A percentile compares a stretch with the other conserved stretches of the same genome.
These are phyloP conservation scores for Passer domesticus DNA, from an alignment of 2,113 vertebrate species.

Conservation along the genomic window DNA sequence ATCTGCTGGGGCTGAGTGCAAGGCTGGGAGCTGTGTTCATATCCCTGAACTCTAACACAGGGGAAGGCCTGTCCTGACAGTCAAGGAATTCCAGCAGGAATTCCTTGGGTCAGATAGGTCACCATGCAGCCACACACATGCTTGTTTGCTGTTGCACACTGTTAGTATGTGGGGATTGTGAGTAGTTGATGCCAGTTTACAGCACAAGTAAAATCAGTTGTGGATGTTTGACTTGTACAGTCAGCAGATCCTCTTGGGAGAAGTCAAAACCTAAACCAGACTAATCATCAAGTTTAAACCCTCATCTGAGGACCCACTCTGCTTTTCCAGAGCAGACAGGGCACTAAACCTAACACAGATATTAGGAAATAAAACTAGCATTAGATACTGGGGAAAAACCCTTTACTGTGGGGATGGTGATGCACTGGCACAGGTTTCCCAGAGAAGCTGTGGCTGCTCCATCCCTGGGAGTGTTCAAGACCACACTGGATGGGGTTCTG, in stretches of 20 bases:
- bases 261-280: background rate
- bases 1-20: background rate
- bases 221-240: background rate
- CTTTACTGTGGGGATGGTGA: background rate
- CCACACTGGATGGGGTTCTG: rapidly evolving
- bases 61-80: background rate
- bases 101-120: background rate
- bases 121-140: background rate
- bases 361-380: background rate
- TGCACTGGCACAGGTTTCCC: background rate
- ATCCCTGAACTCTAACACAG: background rate
- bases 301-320: background rate
- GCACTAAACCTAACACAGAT: background rate
- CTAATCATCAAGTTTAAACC: background rate
- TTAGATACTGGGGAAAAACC: background rate
- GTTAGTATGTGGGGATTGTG: background rate
- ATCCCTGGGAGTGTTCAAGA: background rate
- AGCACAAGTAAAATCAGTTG: background rate
- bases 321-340: background rate
- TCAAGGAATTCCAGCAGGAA: background rate
- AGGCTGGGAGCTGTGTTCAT: background rate
- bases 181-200: background rate
- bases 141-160: too few species aligned
- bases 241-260: background rate
- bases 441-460: background rate